Conservation (phyloP, 2,888 invertebrate genomes). For the Digitonthophagus gazella region DNA sequence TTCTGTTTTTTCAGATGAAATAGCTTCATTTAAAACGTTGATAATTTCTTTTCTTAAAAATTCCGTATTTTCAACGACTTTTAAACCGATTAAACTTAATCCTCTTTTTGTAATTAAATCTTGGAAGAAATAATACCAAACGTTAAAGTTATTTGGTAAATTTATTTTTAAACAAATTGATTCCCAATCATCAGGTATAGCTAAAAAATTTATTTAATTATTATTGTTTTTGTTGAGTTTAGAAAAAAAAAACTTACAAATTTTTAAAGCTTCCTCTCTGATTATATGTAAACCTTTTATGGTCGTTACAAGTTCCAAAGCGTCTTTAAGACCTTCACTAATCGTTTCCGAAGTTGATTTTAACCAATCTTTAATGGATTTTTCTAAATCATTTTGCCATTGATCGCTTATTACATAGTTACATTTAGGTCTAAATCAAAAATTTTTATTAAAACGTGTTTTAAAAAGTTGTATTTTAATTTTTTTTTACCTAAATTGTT, state of each 20-base stretch:
- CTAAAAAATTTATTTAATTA: conserved; percentile 49
- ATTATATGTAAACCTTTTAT: conserved; percentile 72
- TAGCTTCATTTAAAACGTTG: conserved; percentile 36
- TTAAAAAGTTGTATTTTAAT: neutral
- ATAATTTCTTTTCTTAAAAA: conserved; percentile 51
- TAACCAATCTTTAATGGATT: conserved; percentile 63
- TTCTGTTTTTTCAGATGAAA: conserved; percentile 53
- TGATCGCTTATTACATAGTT: conserved; percentile 27
- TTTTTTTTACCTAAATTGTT: conserved; percentile 45
- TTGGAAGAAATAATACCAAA: conserved; percentile 73
- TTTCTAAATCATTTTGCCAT: conserved; percentile 43
- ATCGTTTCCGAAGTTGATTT: conserved; percentile 59
- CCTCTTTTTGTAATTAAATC: conserved; percentile 70
- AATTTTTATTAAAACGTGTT: conserved; percentile 6
- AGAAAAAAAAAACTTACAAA: conserved; percentile 54
- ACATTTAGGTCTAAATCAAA: conserved; percentile 41
- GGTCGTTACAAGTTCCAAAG: conserved; percentile 64
- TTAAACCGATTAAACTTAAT: conserved; percentile 59
- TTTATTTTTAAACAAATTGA: conserved; percentile 60
- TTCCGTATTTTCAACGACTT: conserved; percentile 39
- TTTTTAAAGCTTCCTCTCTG: conserved; percentile 65
- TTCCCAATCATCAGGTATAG: conserved; percentile 63
- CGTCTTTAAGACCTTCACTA: conserved; percentile 58
- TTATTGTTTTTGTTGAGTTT: neutral
- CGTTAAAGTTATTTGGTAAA: conserved; percentile 58